phyloP scores from a whole-genome alignment of 64 coral and sea anemone species.

The Anthopleura sola region DNA sequence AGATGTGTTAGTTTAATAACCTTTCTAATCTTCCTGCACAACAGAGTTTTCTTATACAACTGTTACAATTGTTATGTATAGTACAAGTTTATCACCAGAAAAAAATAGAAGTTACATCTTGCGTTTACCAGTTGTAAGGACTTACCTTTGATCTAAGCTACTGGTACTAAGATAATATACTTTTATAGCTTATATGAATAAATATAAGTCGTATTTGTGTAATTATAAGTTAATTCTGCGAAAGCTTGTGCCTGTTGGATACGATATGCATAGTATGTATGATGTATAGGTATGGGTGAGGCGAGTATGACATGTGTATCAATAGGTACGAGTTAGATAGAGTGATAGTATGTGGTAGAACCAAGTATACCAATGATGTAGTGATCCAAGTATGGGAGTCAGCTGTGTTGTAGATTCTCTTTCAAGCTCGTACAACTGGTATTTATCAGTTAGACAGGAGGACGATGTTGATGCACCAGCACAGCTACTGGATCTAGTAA shows the following conservation, averaged over 20 bases:
- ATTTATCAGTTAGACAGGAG: background rate
- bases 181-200: background rate
- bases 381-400: background rate
- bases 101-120: background rate
- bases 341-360: too few species aligned
- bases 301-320: too few species aligned
- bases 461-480: background rate
- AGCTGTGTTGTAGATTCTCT: background rate
- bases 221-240: background rate
- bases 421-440: background rate
- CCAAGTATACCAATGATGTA: too few species aligned
- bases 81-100: background rate
- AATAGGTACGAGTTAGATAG: too few species aligned
- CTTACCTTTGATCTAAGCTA: background rate
- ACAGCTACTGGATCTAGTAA: conserved; percentile 6
- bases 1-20: background rate
- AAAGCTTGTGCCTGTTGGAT: too few species aligned
- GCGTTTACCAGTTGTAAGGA: background rate
- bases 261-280: too few species aligned
- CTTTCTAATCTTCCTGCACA: background rate
- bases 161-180: background rate
- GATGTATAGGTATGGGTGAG: too few species aligned
- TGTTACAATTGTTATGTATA: background rate
- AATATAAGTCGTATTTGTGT: background rate
- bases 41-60: background rate